phyloP scores from a whole-genome alignment of 2,797 vertebrate genomes.

The Champsocephalus gunnari region DNA sequence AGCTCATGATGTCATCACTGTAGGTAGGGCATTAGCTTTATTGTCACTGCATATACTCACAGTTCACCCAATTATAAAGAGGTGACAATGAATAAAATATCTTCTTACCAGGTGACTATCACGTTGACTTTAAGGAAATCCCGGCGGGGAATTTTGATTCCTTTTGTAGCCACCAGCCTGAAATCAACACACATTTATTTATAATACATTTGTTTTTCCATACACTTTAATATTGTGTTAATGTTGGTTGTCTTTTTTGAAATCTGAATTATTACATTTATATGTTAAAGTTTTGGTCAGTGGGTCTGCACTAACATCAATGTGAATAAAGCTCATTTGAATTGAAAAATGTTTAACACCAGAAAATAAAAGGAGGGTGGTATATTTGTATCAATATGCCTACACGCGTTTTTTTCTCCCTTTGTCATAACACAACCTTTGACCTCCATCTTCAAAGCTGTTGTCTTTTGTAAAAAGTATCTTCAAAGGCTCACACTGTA shows the following conservation, averaged over 20 bases:
- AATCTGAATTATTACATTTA: neutral
- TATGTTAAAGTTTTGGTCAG: neutral
- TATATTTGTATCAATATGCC: neutral
- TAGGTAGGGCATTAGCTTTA: constrained; percentile 11
- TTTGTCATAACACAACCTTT: neutral
- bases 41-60: neutral
- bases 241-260: neutral
- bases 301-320: neutral
- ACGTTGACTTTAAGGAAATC: constrained; percentile 84
- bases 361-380: neutral
- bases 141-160: constrained; percentile 74
- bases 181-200: neutral
- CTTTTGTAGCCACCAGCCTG: constrained; percentile 85
- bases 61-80: neutral
- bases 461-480: neutral
- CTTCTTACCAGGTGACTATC: constrained; percentile 78
- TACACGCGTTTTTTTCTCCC: neutral
- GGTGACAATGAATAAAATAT: neutral
- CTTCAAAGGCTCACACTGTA: constrained; percentile 35
- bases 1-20: constrained; percentile 89
- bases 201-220: too few relatives aligned
- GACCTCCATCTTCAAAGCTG: constrained; percentile 39
- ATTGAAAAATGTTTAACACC: neutral
- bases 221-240: too few relatives aligned
- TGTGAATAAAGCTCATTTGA: neutral